Evolutionary conservation across 2,797 vertebrate genomes (phyloP), one percentile per base, ranked within the genome.

Genomic region (Coendou prehensilis): DNA sequence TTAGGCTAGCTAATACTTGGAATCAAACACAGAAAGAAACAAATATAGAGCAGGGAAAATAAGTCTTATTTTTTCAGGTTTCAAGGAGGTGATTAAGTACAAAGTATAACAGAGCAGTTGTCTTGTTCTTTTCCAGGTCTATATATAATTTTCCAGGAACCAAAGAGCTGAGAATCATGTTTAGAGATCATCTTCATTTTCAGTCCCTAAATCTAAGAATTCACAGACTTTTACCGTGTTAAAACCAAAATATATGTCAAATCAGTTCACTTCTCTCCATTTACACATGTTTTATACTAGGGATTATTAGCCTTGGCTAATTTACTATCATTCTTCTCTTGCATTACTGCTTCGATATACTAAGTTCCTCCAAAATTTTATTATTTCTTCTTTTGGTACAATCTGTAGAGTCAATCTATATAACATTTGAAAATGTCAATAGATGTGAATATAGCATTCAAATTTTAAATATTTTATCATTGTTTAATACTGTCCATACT

Each of bases 391-490:
- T 50, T 71, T 63, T 8, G 37, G 11, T 78, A 26, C 9, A 81
- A 1, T 92, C 9, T 92, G 50, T 45, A 79, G 11, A 71, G 33
- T 89, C 23, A 75, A 11, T 18, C 11, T 15, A 61, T n/a, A 11
- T 54, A n/a, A 33, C 85, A 82, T 45, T 89, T 95, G 13, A 91
- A 89, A 89, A 84, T 23, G 15, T 57, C 47, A 57, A 37, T n/a
- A 37, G 10, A 83, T 78, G 33, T 8, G 6, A 47, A 59, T 20
- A 5, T 9, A 3, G 52, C 50, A 61, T 15, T 10, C 6, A 15
- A 71, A 1, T 73, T 94, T 73, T 5, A 15, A 82, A 73, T 15
- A 54, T 94, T 14, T 76, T 86, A 57, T 13, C 37, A 78, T 7
- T 71, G 9, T 41, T 76, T 18, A 47, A 10, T 14, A 85, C 47